Evolutionary conservation across 37 sponge, comb jelly and placozoan species (phyloP).

Genomic region (Petrosia ficiformis): DNA sequence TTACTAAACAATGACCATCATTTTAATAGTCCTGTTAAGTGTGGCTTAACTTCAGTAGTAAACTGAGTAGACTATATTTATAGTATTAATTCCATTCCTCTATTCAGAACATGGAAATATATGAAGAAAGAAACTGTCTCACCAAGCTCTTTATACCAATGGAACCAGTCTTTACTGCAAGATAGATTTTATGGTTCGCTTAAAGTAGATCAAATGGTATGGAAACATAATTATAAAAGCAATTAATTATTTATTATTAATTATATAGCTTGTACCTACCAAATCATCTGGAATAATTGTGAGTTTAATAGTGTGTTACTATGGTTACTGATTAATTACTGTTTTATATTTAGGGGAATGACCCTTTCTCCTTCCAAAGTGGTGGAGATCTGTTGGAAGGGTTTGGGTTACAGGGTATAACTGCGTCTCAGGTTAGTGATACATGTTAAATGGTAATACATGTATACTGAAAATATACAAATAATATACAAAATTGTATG

Average conservation of each 20-base stretch:
- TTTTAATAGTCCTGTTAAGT: too few relatives aligned
- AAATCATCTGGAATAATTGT: neutral
- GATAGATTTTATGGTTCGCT: conserved; percentile 31
- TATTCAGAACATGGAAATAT: conserved; percentile 45
- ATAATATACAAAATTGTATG: too few relatives aligned
- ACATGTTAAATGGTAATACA: too few relatives aligned
- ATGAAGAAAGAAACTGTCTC: conserved; percentile 38
- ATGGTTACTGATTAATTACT: neutral
- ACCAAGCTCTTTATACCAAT: conserved; percentile 50
- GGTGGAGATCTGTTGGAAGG: neutral
- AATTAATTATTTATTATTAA: too few relatives aligned
- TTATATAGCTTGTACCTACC: conserved; percentile 3
- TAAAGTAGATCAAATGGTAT: conserved; percentile 61
- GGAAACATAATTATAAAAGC: too few relatives aligned
- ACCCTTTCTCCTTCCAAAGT: too few relatives aligned
- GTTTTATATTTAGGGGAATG: neutral
- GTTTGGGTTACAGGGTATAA: neutral
- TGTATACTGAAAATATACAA: too few relatives aligned
- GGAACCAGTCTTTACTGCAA: conserved; percentile 41
- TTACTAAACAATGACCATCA: too few relatives aligned
- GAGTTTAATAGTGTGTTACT: neutral
- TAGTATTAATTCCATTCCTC: too few relatives aligned
- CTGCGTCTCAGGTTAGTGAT: neutral
- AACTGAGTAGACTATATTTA: too few relatives aligned
- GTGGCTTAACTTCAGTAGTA: too few relatives aligned